A percentile compares a stretch with the other conserved stretches of the same genome.
These are phyloP conservation scores for Mus minutoides DNA, from an alignment of 2,797 vertebrate genomes.

Conservation along the genomic window DNA sequence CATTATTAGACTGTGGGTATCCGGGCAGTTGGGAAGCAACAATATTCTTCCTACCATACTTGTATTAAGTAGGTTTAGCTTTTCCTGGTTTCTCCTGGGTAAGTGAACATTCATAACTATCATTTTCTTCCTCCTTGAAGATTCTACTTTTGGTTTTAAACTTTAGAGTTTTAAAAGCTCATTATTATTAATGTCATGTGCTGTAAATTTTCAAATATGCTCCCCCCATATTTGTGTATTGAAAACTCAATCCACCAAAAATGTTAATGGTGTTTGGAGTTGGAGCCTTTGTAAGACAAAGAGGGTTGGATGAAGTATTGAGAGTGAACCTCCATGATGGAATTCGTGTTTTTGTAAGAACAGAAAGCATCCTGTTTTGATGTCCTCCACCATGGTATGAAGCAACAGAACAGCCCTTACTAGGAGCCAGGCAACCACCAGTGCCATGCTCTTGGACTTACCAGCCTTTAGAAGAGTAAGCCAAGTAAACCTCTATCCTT, in stretches of 20 bases:
- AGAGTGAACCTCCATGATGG: not conserved
- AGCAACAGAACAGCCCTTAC: not conserved
- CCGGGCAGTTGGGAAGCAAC: not conserved
- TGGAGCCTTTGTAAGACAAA: not conserved
- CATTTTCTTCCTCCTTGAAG: not conserved
- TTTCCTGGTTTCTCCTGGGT: slow-evolving; percentile 3
- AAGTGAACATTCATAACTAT: not conserved
- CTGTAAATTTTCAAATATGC: not conserved
- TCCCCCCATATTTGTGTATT: not conserved
- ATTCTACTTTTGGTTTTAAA: not conserved
- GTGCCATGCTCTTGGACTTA: not conserved
- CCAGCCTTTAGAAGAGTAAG: not conserved
- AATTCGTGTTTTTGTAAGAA: slow-evolving; percentile 4
- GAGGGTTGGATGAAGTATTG: not conserved
- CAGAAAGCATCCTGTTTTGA: not conserved
- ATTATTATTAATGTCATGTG: not conserved
- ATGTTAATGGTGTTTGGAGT: not conserved
- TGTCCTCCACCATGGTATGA: not conserved
- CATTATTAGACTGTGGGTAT: not conserved
- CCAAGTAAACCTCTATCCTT: not conserved
- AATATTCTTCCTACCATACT: not conserved
- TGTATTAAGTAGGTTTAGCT: not conserved
- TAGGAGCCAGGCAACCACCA: not conserved
- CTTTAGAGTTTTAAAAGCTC: not conserved
- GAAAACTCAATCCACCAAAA: not conserved